A percentile compares a stretch with the other conserved stretches of the same genome.
These are phyloP conservation scores for Triplophysa tibetana DNA, from an alignment of 2,113 vertebrate genomes.

Conservation along the genomic window DNA sequence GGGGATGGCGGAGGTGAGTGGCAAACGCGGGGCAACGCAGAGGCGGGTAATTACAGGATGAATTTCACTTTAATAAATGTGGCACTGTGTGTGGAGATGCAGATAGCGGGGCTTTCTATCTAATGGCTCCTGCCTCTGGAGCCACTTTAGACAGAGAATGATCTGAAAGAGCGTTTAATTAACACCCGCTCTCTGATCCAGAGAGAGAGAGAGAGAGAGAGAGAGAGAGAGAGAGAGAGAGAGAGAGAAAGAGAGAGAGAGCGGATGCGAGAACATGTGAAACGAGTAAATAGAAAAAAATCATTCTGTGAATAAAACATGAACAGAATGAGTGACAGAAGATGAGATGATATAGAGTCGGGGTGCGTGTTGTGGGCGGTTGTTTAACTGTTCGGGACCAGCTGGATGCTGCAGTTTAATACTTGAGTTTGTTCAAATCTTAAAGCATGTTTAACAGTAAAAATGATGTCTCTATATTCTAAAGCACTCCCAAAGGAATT, in stretches of 20 bases:
- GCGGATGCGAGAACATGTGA: conserved; percentile 11
- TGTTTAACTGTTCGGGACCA: too few relatives aligned
- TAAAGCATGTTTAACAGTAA: too few relatives aligned
- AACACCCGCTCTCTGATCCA: conserved; percentile 84
- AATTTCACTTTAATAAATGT: conserved; percentile 97
- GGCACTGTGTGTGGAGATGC: conserved; percentile 94
- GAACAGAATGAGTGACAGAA: conserved; percentile 45
- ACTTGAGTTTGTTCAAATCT: too few relatives aligned
- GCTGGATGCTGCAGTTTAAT: too few relatives aligned
- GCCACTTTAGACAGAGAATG: conserved; percentile 89
- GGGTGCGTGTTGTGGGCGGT: not conserved
- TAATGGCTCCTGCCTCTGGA: conserved; percentile 81
- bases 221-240: conserved; percentile 51
- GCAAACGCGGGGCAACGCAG: conserved; percentile 81
- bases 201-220: conserved; percentile 54
- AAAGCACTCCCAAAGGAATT: too few relatives aligned
- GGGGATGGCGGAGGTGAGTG: conserved; percentile 84
- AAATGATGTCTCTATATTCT: too few relatives aligned
- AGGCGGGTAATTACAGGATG: conserved; percentile 89
- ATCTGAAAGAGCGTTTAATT: conserved; percentile 94
- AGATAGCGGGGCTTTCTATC: conserved; percentile 84
- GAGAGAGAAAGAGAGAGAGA: conserved; percentile 41
- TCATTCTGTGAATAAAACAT: conserved; percentile 67
- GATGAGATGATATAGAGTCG: conserved; percentile 65
- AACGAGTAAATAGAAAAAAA: conserved; percentile 44